These are phyloP conservation scores for Chroicocephalus ridibundus DNA, from an alignment of 2,113 vertebrate genomes.

Conservation along the genomic window DNA sequence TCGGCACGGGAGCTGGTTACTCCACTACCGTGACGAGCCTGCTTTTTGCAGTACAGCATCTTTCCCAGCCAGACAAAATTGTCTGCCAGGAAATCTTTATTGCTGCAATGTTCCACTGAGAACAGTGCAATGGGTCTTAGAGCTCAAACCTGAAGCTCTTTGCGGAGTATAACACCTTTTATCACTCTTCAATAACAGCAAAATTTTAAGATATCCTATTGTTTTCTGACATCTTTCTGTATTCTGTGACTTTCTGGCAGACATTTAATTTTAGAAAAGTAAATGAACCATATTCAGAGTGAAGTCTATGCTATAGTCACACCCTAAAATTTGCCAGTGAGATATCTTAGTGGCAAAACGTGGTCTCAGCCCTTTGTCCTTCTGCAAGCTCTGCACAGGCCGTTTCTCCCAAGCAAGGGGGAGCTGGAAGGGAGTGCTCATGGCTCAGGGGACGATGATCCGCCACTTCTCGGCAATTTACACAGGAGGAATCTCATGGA, in stretches of 20 bases:
- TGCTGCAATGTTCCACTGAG: background rate
- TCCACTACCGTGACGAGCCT: background rate
- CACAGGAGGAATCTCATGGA: background rate
- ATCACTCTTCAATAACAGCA: background rate
- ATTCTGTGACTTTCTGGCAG: background rate
- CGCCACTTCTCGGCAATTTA: background rate
- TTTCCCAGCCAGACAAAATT: background rate
- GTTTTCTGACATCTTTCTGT: background rate
- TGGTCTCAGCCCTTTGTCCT: background rate
- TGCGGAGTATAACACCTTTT: background rate
- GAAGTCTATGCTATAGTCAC: background rate
- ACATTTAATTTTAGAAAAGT: background rate
- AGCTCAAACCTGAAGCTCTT: background rate
- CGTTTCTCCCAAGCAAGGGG: background rate
- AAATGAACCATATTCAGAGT: background rate
- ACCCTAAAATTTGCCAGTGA: background rate
- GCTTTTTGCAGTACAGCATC: background rate
- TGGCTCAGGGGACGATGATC: rapidly evolving
- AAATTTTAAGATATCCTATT: background rate
- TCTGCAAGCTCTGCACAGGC: background rate
- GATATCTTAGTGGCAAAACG: rapidly evolving
- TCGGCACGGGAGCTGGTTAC: rapidly evolving
- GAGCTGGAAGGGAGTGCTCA: background rate
- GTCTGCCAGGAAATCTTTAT: background rate
- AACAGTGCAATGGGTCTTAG: background rate